Base-by-base conservation (phyloP, 2,888 invertebrate genomes). In the Theristus sp. region DNA sequence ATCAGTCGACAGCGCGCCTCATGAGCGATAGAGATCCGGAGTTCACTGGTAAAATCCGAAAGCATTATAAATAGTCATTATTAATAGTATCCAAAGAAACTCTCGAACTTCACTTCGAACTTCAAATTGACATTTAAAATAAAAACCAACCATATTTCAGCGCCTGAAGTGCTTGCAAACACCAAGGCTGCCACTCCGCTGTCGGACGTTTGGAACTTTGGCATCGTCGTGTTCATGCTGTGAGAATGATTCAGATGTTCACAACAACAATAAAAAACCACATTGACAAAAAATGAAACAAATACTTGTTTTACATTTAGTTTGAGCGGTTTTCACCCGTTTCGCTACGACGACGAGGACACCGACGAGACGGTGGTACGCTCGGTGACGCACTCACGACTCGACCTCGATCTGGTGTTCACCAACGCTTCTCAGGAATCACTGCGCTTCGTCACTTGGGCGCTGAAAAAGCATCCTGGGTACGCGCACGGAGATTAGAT, bases 341-440 rank as follows among this genome's bases (percentile, higher is more conserved):
- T 90, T 83, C 93, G 38, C 13, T 38, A 28, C 38, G 57, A 57
- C 38, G 57, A 57, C 25, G 57, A 57, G 2, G 57, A 57, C 25
- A 29, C 38, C 20, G 56, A 56, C n/a, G 57, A 57, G n/a, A 22
- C n/a, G 3, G 57, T 29, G n/a, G 38, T 24, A n/a, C 2, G 38
- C 2, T 2, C 31, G 25, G 26, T 22, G 13, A 38, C 29, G 38
- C 3, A 25, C 26, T 90, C 90, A 22, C 81, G 94, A 58, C 89
- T 88, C 77, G 82, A 91, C 69, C 91, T 91, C 73, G 93, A 93
- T 71, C 84, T 89, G 75, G 82, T 98, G 17, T 93, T 86, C 75
- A 89, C 88, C 73, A 93, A 93, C 76, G 84, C 91, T 60, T 89
- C 89, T 52, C 91, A 89, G 76, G 89, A 90, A 76, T 86, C 86